Evolutionary conservation across 1,140 invertebrate species (phyloP), one percentile per base, ranked within the genome.

Genomic region (Aphelenchoides avenae): DNA sequence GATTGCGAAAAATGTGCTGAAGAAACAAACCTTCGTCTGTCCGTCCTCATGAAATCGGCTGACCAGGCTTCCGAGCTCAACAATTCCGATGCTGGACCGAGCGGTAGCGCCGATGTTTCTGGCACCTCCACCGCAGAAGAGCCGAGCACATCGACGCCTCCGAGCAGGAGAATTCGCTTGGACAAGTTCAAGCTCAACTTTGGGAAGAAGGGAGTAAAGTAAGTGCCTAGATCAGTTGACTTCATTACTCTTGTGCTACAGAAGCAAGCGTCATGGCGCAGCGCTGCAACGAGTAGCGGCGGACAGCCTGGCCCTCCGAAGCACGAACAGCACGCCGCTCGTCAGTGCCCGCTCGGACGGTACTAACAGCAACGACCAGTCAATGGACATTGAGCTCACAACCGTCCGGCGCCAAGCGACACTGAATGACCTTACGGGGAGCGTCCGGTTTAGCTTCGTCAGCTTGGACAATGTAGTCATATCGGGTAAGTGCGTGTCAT

Each of bases 381-480:
- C 7, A 3, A 18, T 29, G 3, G 27, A 7, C 18, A 3, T n/a
- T 3, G 4, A 36, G 15, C n/a, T n/a, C 4, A 36, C n/a, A 46
- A n/a, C 43, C 29, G 13, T n/a, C n/a, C 26, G n/a, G 3, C 26
- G n/a, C 15, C 43, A 46, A 27, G 13, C 29, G 15, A 18, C 34
- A 5, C 34, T 31, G 11, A 46, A 24, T 15, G 43, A 46, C 34
- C 26, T 46, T 11, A 46, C 43, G 18, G 43, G 43, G 3, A 46
- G 43, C n/a, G 34, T 46, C 34, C 43, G 34, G 24, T 46, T 46
- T 31, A 46, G 43, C 43, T 46, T 46, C 34, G 43, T 46, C 43
- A 46, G 43, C 34, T n/a, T 46, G 43, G 43, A 46, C n/a, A 46
- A 46, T 46, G 43, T 46, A n/a, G 26, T 46, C 3, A 30, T 13